Conservation (phyloP, 2,113 vertebrate species). For the Microcebus ravelobensis region DNA sequence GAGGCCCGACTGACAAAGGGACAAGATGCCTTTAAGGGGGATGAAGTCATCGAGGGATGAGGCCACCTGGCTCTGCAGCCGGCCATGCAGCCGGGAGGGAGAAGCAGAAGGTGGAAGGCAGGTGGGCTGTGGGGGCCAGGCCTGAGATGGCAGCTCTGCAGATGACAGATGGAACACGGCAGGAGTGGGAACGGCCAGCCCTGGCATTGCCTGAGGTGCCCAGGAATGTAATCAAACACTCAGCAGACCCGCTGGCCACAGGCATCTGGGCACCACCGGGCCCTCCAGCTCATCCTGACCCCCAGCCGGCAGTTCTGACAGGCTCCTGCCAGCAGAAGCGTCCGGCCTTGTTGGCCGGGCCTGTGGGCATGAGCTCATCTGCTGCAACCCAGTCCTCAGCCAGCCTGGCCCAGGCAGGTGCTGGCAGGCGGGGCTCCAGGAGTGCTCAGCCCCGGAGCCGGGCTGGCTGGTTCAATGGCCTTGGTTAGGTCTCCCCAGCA, state of each 20-base stretch:
- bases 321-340: conserved; percentile 49
- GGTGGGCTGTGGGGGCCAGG: conserved; percentile 79
- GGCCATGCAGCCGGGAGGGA: conserved; percentile 71
- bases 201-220: conserved; percentile 69
- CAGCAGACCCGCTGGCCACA: conserved; percentile 61
- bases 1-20: background rate
- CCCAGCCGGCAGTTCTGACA: background rate
- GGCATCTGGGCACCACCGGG: conserved; percentile 43
- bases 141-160: conserved; percentile 76
- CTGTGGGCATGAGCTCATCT: conserved; percentile 56
- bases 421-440: conserved; percentile 5
- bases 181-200: conserved; percentile 61
- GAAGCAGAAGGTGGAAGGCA: conserved; percentile 84
- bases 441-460: background rate
- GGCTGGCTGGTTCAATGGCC: background rate
- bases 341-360: conserved; percentile 39
- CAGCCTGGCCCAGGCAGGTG: background rate
- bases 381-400: background rate
- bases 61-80: conserved; percentile 81
- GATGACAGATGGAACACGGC: conserved; percentile 84
- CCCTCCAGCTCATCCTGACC: conserved; percentile 4
- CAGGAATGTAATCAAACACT: conserved; percentile 67
- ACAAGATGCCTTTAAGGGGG: conserved; percentile 82
- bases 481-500: background rate
- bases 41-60: conserved; percentile 83